Percentiles rank a stretch among this genome's conserved stretches.
phyloP scores from a whole-genome alignment of 2,888 invertebrate species.

The Notodonta ziczac region DNA sequence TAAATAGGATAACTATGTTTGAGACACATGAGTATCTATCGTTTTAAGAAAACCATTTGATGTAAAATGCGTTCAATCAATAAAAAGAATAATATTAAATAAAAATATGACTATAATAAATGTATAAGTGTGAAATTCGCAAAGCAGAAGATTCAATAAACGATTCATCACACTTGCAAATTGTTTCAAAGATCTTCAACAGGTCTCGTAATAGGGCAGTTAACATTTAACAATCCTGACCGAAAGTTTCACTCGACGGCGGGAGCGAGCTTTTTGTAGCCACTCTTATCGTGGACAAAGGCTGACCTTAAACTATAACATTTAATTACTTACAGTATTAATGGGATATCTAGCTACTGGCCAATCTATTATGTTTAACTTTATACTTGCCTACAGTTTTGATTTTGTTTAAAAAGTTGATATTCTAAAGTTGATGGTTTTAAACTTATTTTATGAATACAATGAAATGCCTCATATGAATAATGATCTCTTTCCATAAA shows the following conservation, averaged over 20 bases:
- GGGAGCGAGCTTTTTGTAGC: background rate
- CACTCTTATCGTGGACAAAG: background rate
- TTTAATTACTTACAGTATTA: background rate
- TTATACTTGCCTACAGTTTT: background rate
- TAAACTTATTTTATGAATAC: background rate
- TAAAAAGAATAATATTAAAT: too few relatives aligned
- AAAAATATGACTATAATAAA: background rate
- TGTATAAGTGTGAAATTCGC: background rate
- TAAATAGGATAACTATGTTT: too few relatives aligned
- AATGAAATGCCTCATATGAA: too few relatives aligned
- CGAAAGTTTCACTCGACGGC: background rate
- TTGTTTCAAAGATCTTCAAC: slow-evolving; percentile 3
- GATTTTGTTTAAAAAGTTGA: background rate
- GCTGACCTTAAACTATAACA: too few relatives aligned
- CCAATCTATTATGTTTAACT: background rate
- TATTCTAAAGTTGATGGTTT: background rate
- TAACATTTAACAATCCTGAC: background rate
- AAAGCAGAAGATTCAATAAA: background rate
- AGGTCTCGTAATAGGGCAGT: background rate
- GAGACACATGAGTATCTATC: too few relatives aligned
- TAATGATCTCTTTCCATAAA: too few relatives aligned
- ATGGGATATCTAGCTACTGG: background rate
- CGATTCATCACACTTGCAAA: slow-evolving; percentile 1
- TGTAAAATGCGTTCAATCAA: too few relatives aligned
- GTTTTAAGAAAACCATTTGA: too few relatives aligned